Percentiles rank a stretch among this genome's conserved stretches.
Evolutionary conservation across 2,113 vertebrate species (phyloP).

Genomic region (Brienomyrus longianalis): DNA sequence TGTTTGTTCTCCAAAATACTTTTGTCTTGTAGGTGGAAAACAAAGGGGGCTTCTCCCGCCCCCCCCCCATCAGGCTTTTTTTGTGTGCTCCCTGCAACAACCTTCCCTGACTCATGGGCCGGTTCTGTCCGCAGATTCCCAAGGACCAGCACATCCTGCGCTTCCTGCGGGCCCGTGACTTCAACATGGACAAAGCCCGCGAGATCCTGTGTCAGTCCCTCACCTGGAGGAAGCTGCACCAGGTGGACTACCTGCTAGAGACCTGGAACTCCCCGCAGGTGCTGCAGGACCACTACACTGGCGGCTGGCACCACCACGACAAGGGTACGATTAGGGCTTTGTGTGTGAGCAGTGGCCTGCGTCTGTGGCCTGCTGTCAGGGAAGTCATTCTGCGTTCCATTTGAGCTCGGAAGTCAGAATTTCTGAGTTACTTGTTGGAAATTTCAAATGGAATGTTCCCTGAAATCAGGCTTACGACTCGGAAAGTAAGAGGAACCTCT

Average conservation of each 20-base stretch:
- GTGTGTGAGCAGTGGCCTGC: not conserved
- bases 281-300: slow-evolving; percentile 83
- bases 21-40: not conserved
- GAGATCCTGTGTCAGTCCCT: slow-evolving; percentile 87
- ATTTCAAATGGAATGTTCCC: not conserved
- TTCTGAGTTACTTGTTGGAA: not conserved
- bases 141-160: slow-evolving; percentile 93
- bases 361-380: not conserved
- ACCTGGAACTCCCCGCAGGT: slow-evolving; percentile 83
- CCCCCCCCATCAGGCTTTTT: not conserved
- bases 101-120: not conserved
- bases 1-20: not conserved
- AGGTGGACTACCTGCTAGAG: slow-evolving; percentile 87
- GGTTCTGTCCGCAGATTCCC: slow-evolving; percentile 66
- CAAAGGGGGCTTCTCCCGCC: not conserved
- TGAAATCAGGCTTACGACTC: not conserved
- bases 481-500: not conserved
- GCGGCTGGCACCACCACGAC: slow-evolving; percentile 94
- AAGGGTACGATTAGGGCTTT: slow-evolving; percentile 61
- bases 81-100: not conserved
- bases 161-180: slow-evolving; percentile 86
- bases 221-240: slow-evolving; percentile 90
- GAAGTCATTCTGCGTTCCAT: not conserved
- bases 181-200: slow-evolving; percentile 85
- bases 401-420: not conserved